Conservation (phyloP, 2,888 invertebrate genomes). For the Diadegma fenestrale region DNA sequence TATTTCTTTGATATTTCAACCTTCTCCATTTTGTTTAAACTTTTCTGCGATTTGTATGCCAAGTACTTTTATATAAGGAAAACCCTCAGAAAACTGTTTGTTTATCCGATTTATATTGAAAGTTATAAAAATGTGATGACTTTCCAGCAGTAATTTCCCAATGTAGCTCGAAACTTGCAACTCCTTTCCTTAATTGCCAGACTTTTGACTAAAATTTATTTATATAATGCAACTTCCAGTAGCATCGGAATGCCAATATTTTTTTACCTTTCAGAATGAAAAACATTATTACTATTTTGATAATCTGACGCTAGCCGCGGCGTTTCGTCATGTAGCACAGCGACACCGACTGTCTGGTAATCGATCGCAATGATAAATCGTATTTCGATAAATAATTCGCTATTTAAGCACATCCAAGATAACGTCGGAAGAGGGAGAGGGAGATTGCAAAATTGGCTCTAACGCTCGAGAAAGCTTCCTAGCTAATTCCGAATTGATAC, state of each 20-base stretch:
- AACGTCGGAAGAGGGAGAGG: not conserved
- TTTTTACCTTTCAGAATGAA: not conserved
- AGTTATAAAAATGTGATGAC: not conserved
- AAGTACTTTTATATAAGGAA: not conserved
- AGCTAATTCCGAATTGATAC: constrained; percentile 69
- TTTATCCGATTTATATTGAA: not conserved
- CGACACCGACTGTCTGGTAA: not conserved
- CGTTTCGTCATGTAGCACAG: not conserved
- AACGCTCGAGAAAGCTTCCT: constrained; percentile 60
- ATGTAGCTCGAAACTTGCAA: not conserved
- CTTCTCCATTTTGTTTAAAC: not conserved
- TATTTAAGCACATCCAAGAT: not conserved
- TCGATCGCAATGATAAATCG: constrained; percentile 6
- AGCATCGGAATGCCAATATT: not conserved
- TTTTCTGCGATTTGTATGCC: not conserved
- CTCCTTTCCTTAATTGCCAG: not conserved
- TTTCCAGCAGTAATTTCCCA: not conserved
- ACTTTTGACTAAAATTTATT: not conserved
- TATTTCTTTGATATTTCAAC: not conserved
- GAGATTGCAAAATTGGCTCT: constrained; percentile 68
- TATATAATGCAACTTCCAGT: not conserved
- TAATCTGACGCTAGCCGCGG: not conserved
- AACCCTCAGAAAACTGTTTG: not conserved
- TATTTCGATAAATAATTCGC: constrained; percentile 9
- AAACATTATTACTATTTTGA: not conserved